Evolutionary conservation across 1,140 invertebrate genomes (phyloP), one percentile per base, ranked within the genome.

Genomic region (Phthorimaea operculella): DNA sequence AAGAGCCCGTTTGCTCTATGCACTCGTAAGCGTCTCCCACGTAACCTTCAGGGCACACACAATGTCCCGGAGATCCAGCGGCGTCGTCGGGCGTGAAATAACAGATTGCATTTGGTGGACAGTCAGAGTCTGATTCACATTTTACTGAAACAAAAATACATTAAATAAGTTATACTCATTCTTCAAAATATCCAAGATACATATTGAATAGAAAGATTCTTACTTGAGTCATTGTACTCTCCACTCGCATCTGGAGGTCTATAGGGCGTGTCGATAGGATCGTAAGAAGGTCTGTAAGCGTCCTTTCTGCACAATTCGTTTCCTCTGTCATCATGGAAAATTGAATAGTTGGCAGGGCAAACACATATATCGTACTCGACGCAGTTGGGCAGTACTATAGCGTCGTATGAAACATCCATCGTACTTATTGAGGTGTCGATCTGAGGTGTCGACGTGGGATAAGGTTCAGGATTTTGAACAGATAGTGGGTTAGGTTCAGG

Each of bases 11-110:
- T 80, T 87, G 77, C 64, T 85, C 79, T 47, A 83, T 87, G 70
- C 95, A 97, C 62, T 88, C 87, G 58, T 89, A 89, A 7, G 94
- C 94, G 78, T 96, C 91, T 18, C 94, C 94, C 63, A n/a, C 88
- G 74, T 90, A 97, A 12, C 94, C 95, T 28, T 88, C 82, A 28
- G 90, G 90, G 70, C 96, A n/a, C n/a, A 90, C 88, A 76, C 96
- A 98, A 42, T 90, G 82, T 67, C n/a, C n/a, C 7, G 56, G 50
- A 33, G 58, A 54, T 65, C 58, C 50, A 81, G 84, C 60, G 62
- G 74, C 64, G 62, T 70, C 59, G 57, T 71, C 17, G 10, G 60
- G 54, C n/a, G 60, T 57, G 57, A 70, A 64, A 5, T 72, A 75
- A 55, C 74, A 79, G 17, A 75, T 60, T 15, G 80, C 79, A 53